phyloP scores from a whole-genome alignment of 2,113 vertebrate genomes.

The Phalacrocorax aristotelis region DNA sequence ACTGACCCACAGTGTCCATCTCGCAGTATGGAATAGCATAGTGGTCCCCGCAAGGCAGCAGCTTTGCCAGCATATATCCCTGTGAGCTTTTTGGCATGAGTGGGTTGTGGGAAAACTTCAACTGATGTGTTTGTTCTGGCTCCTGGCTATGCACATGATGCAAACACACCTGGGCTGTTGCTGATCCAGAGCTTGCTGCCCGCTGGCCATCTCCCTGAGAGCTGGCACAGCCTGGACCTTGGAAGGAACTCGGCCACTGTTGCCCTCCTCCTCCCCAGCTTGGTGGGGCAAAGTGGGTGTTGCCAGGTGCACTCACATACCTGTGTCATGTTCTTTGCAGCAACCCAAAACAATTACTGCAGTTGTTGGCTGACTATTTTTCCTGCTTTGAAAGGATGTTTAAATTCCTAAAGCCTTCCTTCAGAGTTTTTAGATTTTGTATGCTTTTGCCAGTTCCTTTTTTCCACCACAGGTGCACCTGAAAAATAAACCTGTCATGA shows the following conservation, averaged over 20 bases:
- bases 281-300: not conserved
- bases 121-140: not conserved
- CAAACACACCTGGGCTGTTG: slow-evolving; percentile 1
- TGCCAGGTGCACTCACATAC: not conserved
- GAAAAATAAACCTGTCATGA: not conserved
- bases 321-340: not conserved
- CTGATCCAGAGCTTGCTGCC: not conserved
- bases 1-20: not conserved
- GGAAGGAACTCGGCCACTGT: not conserved
- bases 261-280: not conserved
- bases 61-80: not conserved
- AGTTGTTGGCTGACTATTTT: not conserved
- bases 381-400: not conserved
- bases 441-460: not conserved
- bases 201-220: not conserved
- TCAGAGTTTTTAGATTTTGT: not conserved
- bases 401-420: not conserved
- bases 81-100: not conserved
- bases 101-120: not conserved
- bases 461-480: not conserved
- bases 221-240: not conserved
- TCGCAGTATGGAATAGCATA: not conserved
- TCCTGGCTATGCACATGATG: not conserved
- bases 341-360: not conserved
- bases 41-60: not conserved